Base-by-base conservation (phyloP, 2,797 vertebrate genomes). In the Australoheros facetus region DNA sequence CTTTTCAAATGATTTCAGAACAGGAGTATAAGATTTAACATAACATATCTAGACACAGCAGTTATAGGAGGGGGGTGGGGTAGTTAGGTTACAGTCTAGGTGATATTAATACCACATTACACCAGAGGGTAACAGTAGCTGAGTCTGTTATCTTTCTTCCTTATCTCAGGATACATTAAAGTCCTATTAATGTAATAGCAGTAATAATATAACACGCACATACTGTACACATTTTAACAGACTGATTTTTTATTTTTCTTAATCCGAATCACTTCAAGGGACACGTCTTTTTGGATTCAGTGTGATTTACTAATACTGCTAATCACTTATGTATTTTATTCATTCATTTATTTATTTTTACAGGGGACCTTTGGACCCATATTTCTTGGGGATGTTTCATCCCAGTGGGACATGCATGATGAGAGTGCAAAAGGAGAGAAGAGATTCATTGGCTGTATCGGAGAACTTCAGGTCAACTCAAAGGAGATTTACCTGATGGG, bases 351-450 rank as follows among this genome's bases (percentile, higher is more conserved):
- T 56, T 79, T 75, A 72, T 60, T 79, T 57, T 71, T 55, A 28
- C 85, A 98, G 97, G 89, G 86, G 80, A 76, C 76, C 39, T 96
- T 97, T 89, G 96, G 97, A 73, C 93, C 96, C 75, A 74, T 95
- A 56, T 97, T 97, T 88, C 94, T 98, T 87, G 96, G 96, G 71
- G 95, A 94, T 13, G 88, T 97, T 77, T 96, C 96, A 32, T 86
- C 85, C 87, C 89, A 89, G 26, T 86, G 91, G 88, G 92, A 94
- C 69, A 88, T 92, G 48, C 92, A 91, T 66, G 83, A 3, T 4
- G 56, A 75, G 72, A 88, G 82, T 56, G 85, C 85, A 45, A 94
- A 91, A 28, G 85, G 85, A 77, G 88, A 91, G 77, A 77, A 78
- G 71, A 95, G 96, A 66, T 96, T 96, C 86, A 92, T 87, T 54